Conservation (phyloP, 53 echinoderm and acorn worm species). For the Echinarachnius parma region DNA sequence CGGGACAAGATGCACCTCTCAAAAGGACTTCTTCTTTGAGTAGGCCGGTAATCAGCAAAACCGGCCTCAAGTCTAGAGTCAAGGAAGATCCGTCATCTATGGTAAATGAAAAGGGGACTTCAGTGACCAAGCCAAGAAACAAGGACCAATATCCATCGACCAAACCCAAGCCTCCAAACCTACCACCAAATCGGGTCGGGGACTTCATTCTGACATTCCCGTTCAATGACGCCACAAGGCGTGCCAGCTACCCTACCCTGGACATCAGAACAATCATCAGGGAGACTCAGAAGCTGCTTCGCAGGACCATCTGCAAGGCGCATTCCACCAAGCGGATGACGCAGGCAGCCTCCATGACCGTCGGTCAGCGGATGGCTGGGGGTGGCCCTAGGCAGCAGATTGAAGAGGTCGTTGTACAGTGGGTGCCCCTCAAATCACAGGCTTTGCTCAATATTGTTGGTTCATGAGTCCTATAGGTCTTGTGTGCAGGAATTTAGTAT, state of each 20-base stretch:
- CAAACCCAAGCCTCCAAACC: background rate
- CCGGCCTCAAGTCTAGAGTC: background rate
- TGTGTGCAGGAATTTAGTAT: no score
- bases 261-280: slow-evolving; percentile 64
- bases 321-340: slow-evolving; percentile 43
- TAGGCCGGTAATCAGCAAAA: slow-evolving; percentile 1
- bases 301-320: slow-evolving; percentile 53
- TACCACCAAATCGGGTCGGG: slow-evolving; percentile 50
- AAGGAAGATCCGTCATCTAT: slow-evolving; percentile 8
- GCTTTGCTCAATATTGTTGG: slow-evolving; percentile 3
- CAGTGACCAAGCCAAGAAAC: background rate
- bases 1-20: background rate
- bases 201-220: slow-evolving; percentile 72
- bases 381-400: slow-evolving; percentile 6
- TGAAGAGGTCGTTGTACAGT: slow-evolving; percentile 25
- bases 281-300: slow-evolving; percentile 66
- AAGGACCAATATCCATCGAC: background rate
- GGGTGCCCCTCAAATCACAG: slow-evolving; percentile 45
- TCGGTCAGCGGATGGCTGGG: background rate
- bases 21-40: background rate
- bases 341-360: background rate
- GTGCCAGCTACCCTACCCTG: slow-evolving; percentile 58
- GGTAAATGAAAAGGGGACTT: slow-evolving; percentile 9
- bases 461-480: no score
- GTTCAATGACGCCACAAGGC: slow-evolving; percentile 63